phyloP scores from a whole-genome alignment of 2,797 vertebrate genomes.

The Heterohyrax brucei region DNA sequence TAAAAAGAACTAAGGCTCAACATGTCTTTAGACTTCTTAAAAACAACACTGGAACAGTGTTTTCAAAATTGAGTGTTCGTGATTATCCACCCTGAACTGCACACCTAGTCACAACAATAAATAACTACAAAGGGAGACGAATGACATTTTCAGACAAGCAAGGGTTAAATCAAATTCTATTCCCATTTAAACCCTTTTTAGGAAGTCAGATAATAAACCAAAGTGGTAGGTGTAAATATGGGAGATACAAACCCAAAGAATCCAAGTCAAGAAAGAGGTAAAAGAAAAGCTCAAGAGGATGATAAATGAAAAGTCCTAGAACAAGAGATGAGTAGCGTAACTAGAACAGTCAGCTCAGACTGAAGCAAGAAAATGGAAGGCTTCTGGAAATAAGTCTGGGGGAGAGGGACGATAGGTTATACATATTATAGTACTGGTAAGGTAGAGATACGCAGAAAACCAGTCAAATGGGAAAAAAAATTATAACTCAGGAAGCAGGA shows the following conservation, averaged over 20 bases:
- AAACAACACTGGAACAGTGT: not conserved
- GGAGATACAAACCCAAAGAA: not conserved
- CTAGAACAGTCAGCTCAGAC: not conserved
- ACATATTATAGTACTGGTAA: not conserved
- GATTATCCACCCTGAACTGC: slow-evolving; percentile 31
- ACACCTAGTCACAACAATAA: not conserved
- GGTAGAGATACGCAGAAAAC: not conserved
- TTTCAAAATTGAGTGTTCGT: not conserved
- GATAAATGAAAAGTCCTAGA: not conserved
- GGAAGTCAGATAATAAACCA: slow-evolving; percentile 29
- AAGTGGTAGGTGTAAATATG: not conserved
- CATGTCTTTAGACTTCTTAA: slow-evolving; percentile 14
- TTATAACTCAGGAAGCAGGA: not conserved
- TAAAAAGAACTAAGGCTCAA: slow-evolving; percentile 9
- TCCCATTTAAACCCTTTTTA: not conserved
- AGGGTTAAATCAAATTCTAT: not conserved
- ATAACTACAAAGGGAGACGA: slow-evolving; percentile 1
- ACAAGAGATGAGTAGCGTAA: not conserved
- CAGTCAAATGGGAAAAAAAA: not conserved
- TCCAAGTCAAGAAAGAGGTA: not conserved
- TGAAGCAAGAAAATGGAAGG: not conserved
- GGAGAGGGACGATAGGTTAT: not conserved
- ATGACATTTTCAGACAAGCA: not conserved
- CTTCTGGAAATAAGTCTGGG: not conserved
- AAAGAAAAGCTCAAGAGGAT: not conserved